Evolutionary conservation across 2,113 vertebrate genomes (phyloP).

Genomic region (Pan paniscus): DNA sequence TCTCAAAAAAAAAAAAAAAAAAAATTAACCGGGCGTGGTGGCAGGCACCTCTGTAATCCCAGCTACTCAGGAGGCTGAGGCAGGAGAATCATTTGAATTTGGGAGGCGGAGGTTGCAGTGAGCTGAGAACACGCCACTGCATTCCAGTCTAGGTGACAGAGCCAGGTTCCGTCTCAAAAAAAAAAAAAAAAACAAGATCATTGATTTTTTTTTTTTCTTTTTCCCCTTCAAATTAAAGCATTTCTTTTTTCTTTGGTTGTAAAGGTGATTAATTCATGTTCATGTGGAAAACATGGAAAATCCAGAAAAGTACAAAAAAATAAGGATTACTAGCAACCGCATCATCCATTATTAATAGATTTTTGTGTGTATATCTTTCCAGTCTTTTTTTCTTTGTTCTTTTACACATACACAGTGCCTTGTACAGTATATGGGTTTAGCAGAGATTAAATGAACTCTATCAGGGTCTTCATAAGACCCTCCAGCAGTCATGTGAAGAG

Average conservation of each 20-base stretch:
- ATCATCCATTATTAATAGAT: neutral
- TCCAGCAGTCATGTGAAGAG: neutral
- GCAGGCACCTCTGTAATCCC: no score
- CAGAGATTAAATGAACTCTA: neutral
- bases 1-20: no score
- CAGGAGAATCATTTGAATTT: no score
- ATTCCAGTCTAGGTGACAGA: no score
- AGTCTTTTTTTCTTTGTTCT: neutral
- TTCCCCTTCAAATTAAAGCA: neutral
- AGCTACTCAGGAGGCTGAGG: no score
- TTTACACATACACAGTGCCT: neutral
- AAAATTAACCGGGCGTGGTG: no score
- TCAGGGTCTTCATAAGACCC: no score
- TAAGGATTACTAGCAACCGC: neutral
- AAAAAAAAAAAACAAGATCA: no score
- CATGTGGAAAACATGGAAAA: neutral
- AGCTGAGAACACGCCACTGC: no score
- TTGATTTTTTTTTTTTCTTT: neutral
- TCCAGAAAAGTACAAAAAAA: neutral
- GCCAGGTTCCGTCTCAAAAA: no score
- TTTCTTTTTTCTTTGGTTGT: slow-evolving; percentile 8
- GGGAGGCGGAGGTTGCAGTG: no score
- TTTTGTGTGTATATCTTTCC: neutral
- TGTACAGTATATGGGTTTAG: neutral
- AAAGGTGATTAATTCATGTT: neutral